Evolutionary conservation across 2,797 vertebrate species (phyloP).

Genomic region (Darevskia mixta): DNA sequence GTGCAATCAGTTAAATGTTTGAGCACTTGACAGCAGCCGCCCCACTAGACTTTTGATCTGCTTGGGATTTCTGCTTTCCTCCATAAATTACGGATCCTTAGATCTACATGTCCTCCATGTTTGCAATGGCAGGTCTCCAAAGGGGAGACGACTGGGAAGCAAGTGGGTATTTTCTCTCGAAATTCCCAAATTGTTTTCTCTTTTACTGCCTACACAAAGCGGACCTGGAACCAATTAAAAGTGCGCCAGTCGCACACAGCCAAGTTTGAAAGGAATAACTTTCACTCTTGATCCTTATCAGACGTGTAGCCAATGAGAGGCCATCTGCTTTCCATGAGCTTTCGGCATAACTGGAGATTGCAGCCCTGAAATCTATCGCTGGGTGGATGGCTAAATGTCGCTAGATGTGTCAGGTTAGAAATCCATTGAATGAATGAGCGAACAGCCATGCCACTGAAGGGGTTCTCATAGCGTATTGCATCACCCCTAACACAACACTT

Average conservation of each 20-base stretch:
- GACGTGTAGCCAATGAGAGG: slow-evolving; percentile 43
- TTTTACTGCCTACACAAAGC: slow-evolving; percentile 59
- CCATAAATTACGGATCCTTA: slow-evolving; percentile 73
- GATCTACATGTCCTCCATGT: slow-evolving; percentile 68
- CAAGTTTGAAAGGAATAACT: slow-evolving; percentile 62
- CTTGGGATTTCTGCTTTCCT: slow-evolving; percentile 61
- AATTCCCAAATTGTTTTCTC: slow-evolving; percentile 53
- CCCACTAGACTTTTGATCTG: slow-evolving; percentile 69
- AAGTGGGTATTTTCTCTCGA: slow-evolving; percentile 57
- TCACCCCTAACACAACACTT: not conserved
- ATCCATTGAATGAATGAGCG: not conserved
- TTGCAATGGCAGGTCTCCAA: slow-evolving; percentile 58
- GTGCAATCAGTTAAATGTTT: slow-evolving; percentile 66
- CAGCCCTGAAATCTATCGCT: slow-evolving; percentile 42
- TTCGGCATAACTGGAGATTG: slow-evolving; percentile 61
- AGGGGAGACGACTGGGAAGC: slow-evolving; percentile 56
- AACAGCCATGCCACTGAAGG: not conserved
- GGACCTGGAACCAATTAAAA: slow-evolving; percentile 60
- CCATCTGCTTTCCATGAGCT: slow-evolving; percentile 42
- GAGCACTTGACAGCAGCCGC: slow-evolving; percentile 57
- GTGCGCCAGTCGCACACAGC: slow-evolving; percentile 8
- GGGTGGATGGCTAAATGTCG: slow-evolving; percentile 1
- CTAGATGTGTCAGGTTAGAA: slow-evolving; percentile 38
- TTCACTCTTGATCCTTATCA: slow-evolving; percentile 60
- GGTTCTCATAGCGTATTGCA: not conserved